A percentile compares a stretch with the other conserved stretches of the same genome.
Conservation (phyloP, 1,140 invertebrate genomes). For the Agrypnia vestita region DNA sequence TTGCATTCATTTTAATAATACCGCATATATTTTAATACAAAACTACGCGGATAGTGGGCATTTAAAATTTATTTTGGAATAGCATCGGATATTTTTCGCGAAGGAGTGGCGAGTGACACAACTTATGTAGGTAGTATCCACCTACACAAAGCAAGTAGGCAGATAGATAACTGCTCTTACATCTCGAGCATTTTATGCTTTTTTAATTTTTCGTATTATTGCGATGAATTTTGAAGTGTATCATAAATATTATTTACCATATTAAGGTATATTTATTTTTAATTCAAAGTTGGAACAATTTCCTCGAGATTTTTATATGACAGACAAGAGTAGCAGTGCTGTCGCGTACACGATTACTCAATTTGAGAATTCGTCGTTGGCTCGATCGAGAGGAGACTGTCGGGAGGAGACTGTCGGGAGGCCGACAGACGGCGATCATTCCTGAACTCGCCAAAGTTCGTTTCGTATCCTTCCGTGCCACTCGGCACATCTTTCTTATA, state of each 20-base stretch:
- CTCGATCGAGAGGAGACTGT: not conserved
- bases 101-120: not conserved
- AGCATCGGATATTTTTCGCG: not conserved
- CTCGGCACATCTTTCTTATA: not conserved
- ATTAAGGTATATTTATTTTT: too few species aligned
- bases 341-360: not conserved
- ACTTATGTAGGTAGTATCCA: not conserved
- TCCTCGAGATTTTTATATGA: too few species aligned
- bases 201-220: not conserved
- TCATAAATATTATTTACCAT: too few species aligned
- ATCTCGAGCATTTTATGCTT: not conserved
- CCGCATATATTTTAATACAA: not conserved
- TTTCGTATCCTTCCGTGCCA: not conserved
- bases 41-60: not conserved
- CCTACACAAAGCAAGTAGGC: not conserved
- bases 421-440: not conserved
- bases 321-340: not conserved
- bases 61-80: not conserved
- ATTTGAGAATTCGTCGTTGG: not conserved
- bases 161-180: too few species aligned
- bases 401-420: not conserved
- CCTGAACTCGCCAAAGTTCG: not conserved
- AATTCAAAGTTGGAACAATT: too few species aligned
- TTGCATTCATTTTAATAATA: not conserved
- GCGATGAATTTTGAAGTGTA: too few species aligned